These are phyloP conservation scores for Ophiothrix spiculata DNA, from an alignment of 35 echinoderm and acorn worm species.

Conservation along the genomic window DNA sequence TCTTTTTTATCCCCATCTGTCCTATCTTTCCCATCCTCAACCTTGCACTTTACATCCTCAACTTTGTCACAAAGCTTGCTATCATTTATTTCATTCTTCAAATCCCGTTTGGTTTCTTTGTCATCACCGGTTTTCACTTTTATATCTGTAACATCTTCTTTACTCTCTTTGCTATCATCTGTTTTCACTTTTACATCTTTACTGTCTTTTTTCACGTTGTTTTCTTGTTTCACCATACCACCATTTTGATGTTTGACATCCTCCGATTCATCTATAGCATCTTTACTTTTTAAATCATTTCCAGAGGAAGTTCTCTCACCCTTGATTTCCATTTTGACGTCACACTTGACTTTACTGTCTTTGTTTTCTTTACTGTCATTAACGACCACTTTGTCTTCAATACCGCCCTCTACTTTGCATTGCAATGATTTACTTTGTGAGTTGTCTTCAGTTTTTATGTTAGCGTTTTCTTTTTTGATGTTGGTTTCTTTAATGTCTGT, in stretches of 20 bases:
- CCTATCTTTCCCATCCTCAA: constrained; percentile 4
- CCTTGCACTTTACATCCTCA: no score
- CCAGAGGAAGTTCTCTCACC: neutral
- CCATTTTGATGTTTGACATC: no score
- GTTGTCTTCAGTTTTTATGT: neutral
- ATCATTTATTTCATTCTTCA: neutral
- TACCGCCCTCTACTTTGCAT: no score
- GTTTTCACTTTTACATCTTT: neutral
- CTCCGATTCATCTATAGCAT: neutral
- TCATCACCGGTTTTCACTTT: neutral
- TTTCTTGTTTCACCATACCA: neutral
- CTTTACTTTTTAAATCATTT: neutral
- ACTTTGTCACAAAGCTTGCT: no score
- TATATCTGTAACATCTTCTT: neutral
- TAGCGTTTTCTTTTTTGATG: neutral
- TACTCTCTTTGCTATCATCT: no score
- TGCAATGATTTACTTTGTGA: no score
- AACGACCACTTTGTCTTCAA: no score
- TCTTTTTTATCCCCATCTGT: neutral
- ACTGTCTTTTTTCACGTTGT: neutral
- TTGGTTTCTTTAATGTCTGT: neutral
- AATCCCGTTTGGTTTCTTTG: neutral
- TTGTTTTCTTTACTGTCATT: constrained; percentile 13
- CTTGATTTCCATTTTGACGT: neutral
- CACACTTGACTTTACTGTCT: neutral